Conservation (phyloP, 2,113 vertebrate species). For the Craseonycteris thonglongyai region DNA sequence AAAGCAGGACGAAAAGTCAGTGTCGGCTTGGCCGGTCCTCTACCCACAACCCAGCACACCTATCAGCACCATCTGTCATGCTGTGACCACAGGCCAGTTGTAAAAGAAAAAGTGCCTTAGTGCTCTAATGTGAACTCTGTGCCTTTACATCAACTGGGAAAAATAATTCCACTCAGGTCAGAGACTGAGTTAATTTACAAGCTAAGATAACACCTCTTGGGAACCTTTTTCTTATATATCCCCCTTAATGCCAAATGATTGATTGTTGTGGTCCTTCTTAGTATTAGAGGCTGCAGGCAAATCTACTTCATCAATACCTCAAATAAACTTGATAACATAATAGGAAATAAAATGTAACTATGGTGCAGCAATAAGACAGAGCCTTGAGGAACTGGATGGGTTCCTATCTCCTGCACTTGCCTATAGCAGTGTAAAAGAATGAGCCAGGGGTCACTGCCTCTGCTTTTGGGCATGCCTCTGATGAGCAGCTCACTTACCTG, state of each 20-base stretch:
- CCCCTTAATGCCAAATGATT: not conserved
- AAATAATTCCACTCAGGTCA: not conserved
- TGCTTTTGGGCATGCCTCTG: not conserved
- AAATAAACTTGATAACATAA: not conserved
- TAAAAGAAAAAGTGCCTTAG: not conserved
- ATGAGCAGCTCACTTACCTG: not conserved
- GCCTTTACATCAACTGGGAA: not conserved
- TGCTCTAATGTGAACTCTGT: not conserved
- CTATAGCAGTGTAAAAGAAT: not conserved
- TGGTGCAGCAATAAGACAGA: not conserved
- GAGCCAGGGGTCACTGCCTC: not conserved
- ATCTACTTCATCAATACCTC: not conserved
- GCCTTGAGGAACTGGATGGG: fast-evolving
- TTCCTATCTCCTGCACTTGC: too few species aligned
- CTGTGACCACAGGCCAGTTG: not conserved
- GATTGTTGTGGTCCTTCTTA: not conserved
- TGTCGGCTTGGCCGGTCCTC: not conserved
- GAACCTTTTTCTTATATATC: not conserved
- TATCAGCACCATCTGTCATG: not conserved
- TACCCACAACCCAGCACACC: not conserved
- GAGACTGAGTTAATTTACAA: not conserved
- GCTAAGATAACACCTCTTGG: too few species aligned
- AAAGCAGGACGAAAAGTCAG: not conserved
- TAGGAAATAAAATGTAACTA: not conserved
- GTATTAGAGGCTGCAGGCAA: not conserved